Conservation (phyloP, 2,888 invertebrate genomes). For the Agonopterix alstromeriana region DNA sequence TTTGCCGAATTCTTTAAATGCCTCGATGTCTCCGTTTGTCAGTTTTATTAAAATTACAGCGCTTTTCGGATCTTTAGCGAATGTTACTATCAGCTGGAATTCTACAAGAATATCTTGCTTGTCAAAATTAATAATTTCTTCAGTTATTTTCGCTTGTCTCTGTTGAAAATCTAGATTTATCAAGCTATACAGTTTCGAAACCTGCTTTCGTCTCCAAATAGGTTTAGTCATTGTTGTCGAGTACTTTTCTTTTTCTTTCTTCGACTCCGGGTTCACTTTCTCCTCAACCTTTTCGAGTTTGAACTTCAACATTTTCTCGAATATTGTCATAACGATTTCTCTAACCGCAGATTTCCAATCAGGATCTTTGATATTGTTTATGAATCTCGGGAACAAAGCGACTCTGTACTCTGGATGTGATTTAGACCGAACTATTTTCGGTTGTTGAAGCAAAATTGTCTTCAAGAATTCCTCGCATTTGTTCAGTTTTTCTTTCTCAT, state of each 20-base stretch:
- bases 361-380: slow-evolving; percentile 23
- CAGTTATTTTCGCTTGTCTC: slow-evolving; percentile 36
- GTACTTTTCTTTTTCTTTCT: slow-evolving; percentile 36
- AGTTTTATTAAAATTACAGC: slow-evolving; percentile 22
- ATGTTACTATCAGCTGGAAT: slow-evolving; percentile 33
- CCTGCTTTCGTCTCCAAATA: slow-evolving; percentile 45
- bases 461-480: slow-evolving; percentile 30
- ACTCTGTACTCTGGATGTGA: slow-evolving; percentile 30
- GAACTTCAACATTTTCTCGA: slow-evolving; percentile 37
- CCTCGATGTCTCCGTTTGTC: slow-evolving; percentile 25
- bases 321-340: slow-evolving; percentile 27
- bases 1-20: slow-evolving; percentile 40
- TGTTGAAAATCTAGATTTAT: slow-evolving; percentile 23
- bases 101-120: slow-evolving; percentile 22
- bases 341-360: slow-evolving; percentile 42
- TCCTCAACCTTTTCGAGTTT: slow-evolving; percentile 30
- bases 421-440: slow-evolving; percentile 24
- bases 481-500: slow-evolving; percentile 29
- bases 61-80: slow-evolving; percentile 21
- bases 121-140: slow-evolving; percentile 31
- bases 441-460: slow-evolving; percentile 36
- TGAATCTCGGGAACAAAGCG: slow-evolving; percentile 28
- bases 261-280: slow-evolving; percentile 22
- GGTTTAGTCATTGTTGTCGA: slow-evolving; percentile 25
- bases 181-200: slow-evolving; percentile 18